Evolutionary conservation across 1,140 invertebrate species (phyloP), one percentile per base, ranked within the genome.

Genomic region (Sarcophaga bullata): DNA sequence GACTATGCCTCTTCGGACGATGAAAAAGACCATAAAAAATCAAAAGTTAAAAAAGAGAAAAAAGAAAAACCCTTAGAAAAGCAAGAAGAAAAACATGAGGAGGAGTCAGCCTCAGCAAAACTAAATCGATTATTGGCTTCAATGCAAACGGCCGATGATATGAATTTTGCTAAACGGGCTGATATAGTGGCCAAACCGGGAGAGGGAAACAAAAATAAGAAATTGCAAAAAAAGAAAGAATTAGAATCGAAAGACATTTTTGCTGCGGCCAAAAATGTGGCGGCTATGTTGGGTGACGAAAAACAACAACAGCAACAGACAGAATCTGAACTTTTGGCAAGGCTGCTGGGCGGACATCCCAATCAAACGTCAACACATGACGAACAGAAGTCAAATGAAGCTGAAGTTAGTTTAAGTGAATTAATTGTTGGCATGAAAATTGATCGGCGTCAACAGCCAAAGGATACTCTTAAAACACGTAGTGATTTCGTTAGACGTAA

Each of bases 371-470:
- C 86, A 91, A 37, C 11, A 13, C 15, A n/a, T 48, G n/a, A n/a
- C 3, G 62, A 15, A n/a, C 7, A 91, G 88, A 90, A 91, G 62
- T 6, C 37, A 6, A 76, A 81, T 72, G 90, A 86, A 81, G 85
- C 90, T 54, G 91, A 86, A 82, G 82, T 89, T 52, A 88, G 87
- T 84, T 86, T 83, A 81, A 95, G 94, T 91, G 93, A 95, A 68
- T 86, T 95, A 19, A 91, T 95, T 85, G 91, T 92, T 73, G 94
- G 93, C 37, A 95, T 96, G 94, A 95, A 95, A 90, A 92, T 95
- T 58, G 94, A 95, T 87, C 92, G 92, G 47, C 82, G 85, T 8
- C 86, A 85, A 37, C 83, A 85, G 49, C 52, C 54, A 73, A 73
- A 49, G 10, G 50, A 19, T 15, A 37, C 75, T n/a, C 10, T 37